These are phyloP conservation scores for Halichondria panicea DNA, from an alignment of 37 sponge, comb jelly and placozoan genomes.

Conservation along the genomic window DNA sequence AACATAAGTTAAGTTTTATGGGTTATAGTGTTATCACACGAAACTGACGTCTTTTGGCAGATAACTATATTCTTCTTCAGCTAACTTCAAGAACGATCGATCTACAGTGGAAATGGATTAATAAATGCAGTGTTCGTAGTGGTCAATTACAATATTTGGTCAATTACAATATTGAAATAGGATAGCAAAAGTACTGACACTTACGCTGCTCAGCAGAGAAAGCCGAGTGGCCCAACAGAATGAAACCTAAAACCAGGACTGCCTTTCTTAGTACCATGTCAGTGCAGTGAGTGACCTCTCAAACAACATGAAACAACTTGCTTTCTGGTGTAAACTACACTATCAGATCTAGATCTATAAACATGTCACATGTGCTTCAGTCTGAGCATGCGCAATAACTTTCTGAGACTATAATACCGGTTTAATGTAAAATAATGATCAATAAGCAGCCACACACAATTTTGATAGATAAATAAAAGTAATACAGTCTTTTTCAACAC, in stretches of 20 bases:
- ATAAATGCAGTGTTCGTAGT: background rate
- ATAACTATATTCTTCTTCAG: constrained; percentile 59
- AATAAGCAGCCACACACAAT: background rate
- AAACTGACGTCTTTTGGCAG: constrained; percentile 72
- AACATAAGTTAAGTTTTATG: background rate
- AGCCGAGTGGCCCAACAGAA: constrained; percentile 57
- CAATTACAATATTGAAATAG: background rate
- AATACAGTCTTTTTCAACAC: constrained; percentile 25
- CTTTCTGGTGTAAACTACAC: too few relatives aligned
- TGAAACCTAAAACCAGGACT: constrained; percentile 23
- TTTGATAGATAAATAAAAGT: background rate
- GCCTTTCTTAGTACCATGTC: constrained; percentile 12
- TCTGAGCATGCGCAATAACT: too few relatives aligned
- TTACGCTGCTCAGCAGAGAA: constrained; percentile 72
- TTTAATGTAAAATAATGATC: too few relatives aligned
- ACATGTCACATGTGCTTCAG: too few relatives aligned
- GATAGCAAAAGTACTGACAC: too few relatives aligned
- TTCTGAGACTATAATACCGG: background rate
- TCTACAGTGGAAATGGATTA: constrained; percentile 33
- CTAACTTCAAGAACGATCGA: constrained; percentile 60
- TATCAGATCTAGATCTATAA: too few relatives aligned
- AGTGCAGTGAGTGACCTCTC: too few relatives aligned
- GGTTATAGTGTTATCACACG: background rate
- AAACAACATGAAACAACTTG: too few relatives aligned
- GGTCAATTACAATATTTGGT: background rate